Base-by-base conservation (phyloP, 1,140 invertebrate species). In the Drosophila punjabiensis region DNA sequence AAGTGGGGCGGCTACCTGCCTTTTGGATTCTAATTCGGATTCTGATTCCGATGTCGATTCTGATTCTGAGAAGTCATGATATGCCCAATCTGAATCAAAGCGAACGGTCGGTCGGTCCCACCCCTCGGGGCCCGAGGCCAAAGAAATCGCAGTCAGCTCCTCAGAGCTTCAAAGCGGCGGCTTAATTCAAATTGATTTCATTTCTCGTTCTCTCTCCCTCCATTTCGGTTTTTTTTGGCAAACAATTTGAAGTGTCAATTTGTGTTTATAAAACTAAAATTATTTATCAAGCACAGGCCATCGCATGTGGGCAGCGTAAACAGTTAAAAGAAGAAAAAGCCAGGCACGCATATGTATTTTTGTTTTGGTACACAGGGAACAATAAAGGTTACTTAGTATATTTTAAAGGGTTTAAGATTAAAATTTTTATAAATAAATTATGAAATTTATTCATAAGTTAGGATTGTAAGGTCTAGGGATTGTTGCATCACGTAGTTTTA, bases 251-350 rank as follows among this genome's bases (percentile, higher is more conserved):
- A 90, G 87, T 90, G 86, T 90, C 86, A 91, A 82, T 90, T 90
- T 91, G 82, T 91, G 87, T 91, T 90, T 90, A 90, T 82, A 86
- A 90, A 86, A 89, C 79, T 90, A 79, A 90, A 82, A 78, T 82
- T 82, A 87, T 90, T 91, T 91, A 90, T 91, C 87, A 82, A 77
- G 62, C 77, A 65, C 67, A 65, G 81, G 77, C 62, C 68, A 89
- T 79, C 76, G 82, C 79, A 74, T 76, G 86, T 90, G 76, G 86
- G 86, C 76, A 90, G 86, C 66, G 77, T 62, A 81, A 88, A 88
- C 84, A 88, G 81, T 88, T 85, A 85, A 75, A 77, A 76, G 62
- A 56, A 69, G 50, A 61, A 45, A 53, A 53, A 64, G 43, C 45
- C 47, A 69, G 33, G 60, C 35, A 68, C 41, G 63, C 53, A 73